phyloP scores from a whole-genome alignment of 2,113 vertebrate genomes.

The Anarhynchus alexandrinus region DNA sequence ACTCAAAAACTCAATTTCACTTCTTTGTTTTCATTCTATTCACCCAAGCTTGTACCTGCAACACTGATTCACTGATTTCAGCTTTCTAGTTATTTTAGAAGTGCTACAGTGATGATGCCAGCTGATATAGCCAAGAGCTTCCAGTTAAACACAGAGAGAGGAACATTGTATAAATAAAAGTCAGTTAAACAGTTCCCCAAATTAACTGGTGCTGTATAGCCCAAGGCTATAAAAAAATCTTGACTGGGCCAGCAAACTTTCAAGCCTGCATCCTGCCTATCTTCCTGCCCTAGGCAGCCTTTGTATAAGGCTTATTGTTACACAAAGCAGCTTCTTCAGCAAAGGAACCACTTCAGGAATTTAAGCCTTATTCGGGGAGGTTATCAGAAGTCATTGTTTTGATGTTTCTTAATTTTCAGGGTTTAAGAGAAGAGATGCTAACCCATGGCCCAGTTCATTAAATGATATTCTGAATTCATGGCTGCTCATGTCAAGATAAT shows the following conservation, averaged over 20 bases:
- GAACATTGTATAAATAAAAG: conserved; percentile 23
- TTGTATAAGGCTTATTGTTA: conserved; percentile 67
- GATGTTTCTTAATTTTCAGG: conserved; percentile 38
- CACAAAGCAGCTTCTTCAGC: conserved; percentile 39
- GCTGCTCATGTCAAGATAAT: background rate
- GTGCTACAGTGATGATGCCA: background rate
- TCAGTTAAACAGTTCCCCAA: conserved; percentile 51
- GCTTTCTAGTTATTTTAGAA: background rate
- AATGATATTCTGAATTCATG: background rate
- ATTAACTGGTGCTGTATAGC: conserved; percentile 46
- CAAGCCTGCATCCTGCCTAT: conserved; percentile 46
- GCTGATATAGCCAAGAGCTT: conserved; percentile 37
- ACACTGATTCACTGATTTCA: background rate
- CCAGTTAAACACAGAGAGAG: conserved; percentile 36
- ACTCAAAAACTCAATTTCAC: background rate
- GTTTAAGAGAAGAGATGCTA: background rate
- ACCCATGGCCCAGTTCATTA: background rate
- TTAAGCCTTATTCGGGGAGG: conserved; percentile 1
- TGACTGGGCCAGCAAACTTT: conserved; percentile 31
- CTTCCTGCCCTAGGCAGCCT: conserved; percentile 24
- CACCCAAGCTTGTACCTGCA: background rate
- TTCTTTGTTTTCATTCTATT: background rate
- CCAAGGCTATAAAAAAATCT: conserved; percentile 48
- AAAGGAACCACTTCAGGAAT: conserved; percentile 48
- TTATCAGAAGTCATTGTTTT: conserved; percentile 54